Evolutionary conservation across 2,888 invertebrate genomes (phyloP).

Genomic region (Caenorhabditis panamensis): DNA sequence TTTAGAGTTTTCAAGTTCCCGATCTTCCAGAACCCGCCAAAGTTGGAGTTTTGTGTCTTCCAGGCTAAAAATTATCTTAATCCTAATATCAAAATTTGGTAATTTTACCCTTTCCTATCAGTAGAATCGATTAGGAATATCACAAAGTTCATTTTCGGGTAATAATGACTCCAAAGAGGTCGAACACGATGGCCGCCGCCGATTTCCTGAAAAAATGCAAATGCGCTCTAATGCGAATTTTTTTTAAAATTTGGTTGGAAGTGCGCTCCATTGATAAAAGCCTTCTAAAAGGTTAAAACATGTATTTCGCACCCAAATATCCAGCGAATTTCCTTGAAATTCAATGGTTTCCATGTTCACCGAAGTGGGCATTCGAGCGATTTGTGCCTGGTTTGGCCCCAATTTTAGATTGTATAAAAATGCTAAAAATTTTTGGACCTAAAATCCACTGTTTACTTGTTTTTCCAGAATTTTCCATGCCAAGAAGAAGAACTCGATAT

Average conservation of each 20-base stretch:
- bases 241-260: no score
- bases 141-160: neutral
- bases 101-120: neutral
- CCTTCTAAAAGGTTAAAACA: no score
- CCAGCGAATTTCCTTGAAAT: neutral
- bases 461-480: neutral
- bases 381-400: neutral
- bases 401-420: neutral
- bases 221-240: neutral
- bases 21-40: neutral
- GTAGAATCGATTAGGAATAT: neutral
- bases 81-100: neutral
- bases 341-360: neutral
- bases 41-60: neutral
- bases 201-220: neutral
- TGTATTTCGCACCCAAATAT: neutral
- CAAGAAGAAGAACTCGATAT: neutral
- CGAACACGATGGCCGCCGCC: neutral
- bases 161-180: conserved; percentile 3
- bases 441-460: neutral
- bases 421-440: neutral
- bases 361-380: neutral
- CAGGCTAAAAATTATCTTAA: neutral
- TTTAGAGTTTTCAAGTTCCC: neutral
- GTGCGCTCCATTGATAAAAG: no score